These are phyloP conservation scores for Scaeva pyrastri DNA, from an alignment of 2,888 invertebrate genomes.

Conservation along the genomic window DNA sequence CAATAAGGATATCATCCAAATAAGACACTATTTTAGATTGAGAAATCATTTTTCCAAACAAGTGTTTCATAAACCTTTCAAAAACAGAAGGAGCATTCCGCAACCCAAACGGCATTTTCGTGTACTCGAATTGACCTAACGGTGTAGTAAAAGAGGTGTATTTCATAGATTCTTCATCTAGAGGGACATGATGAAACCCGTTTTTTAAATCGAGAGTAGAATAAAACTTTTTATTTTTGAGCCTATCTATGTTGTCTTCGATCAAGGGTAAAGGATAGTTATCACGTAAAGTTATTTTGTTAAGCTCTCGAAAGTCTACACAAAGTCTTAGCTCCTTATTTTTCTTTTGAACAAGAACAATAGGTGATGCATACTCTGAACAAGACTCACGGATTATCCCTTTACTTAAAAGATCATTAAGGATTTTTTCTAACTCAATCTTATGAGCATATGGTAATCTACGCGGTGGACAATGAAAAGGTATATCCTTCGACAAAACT, in stretches of 20 bases:
- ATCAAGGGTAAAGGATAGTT: conserved; percentile 15
- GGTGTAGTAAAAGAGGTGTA: background rate
- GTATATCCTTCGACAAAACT: conserved; percentile 37
- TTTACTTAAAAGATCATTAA: conserved; percentile 30
- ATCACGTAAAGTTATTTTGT: too few species aligned
- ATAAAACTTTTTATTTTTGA: conserved; percentile 72
- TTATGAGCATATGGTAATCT: conserved; percentile 54
- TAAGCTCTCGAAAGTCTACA: background rate
- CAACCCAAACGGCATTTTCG: conserved; percentile 5
- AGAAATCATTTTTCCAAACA: conserved; percentile 69
- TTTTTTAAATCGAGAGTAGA: conserved; percentile 71
- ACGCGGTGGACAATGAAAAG: conserved; percentile 55
- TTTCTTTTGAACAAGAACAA: conserved; percentile 63
- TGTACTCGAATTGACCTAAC: background rate
- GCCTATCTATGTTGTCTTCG: conserved; percentile 52
- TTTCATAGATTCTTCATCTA: conserved; percentile 44
- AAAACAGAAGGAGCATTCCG: conserved; percentile 67
- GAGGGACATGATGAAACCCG: conserved; percentile 74
- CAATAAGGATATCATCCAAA: conserved; percentile 76
- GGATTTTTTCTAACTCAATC: conserved; percentile 46
- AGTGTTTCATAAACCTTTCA: too few species aligned
- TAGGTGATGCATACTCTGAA: conserved; percentile 45
- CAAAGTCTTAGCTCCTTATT: conserved; percentile 35
- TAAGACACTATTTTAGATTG: conserved; percentile 70
- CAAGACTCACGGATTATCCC: conserved; percentile 37